phyloP scores from a whole-genome alignment of 2,797 vertebrate genomes.

The Florisuga fusca region DNA sequence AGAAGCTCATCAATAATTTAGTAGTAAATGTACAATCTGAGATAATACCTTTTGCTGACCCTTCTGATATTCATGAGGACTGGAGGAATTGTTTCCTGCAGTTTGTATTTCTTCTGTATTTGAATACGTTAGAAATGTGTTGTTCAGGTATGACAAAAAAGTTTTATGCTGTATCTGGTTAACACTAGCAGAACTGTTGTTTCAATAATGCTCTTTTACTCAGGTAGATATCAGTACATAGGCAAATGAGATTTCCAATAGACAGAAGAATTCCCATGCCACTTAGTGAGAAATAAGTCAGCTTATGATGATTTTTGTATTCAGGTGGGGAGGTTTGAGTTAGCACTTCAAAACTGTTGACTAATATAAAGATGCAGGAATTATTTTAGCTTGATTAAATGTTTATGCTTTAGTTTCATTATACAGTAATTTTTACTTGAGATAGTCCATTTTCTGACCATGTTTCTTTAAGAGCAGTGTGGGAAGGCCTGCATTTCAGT shows the following conservation, averaged over 20 bases:
- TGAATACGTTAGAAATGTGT: not conserved
- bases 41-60: not conserved
- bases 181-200: not conserved
- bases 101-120: not conserved
- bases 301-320: not conserved
- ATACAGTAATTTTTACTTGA: not conserved
- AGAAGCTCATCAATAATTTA: conserved; percentile 32
- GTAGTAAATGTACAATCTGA: not conserved
- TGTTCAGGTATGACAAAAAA: not conserved
- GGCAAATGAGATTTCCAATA: not conserved
- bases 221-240: not conserved
- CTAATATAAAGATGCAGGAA: not conserved
- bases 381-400: not conserved
- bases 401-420: not conserved
- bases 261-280: not conserved
- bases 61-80: not conserved
- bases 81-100: not conserved
- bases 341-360: not conserved
- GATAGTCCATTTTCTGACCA: not conserved
- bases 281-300: not conserved
- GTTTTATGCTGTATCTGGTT: not conserved
- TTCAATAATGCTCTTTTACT: not conserved
- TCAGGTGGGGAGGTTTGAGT: not conserved
- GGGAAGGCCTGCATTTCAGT: not conserved
- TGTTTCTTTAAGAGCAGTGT: not conserved